Evolutionary conservation across 2,888 invertebrate genomes (phyloP).

Genomic region (Frankliniella intonsa): DNA sequence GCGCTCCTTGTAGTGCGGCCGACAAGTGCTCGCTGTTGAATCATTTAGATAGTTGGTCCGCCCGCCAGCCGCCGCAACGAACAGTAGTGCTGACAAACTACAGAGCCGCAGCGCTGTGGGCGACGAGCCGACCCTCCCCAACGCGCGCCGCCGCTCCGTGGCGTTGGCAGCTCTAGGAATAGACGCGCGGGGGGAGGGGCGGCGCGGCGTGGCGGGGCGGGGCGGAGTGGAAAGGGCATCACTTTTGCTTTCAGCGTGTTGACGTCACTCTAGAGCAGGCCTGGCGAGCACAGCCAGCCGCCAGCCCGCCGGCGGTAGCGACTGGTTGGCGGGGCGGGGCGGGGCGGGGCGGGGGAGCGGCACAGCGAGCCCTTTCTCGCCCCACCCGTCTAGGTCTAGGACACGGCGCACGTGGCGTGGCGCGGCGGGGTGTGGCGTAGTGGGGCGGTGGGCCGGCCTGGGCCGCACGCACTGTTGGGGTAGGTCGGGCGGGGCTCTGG

Average conservation of each 20-base stretch:
- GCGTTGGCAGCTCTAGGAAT: neutral
- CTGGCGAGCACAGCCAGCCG: neutral
- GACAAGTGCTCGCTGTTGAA: too few relatives aligned
- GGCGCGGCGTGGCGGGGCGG: neutral
- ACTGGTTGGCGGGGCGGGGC: neutral
- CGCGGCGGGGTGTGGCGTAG: neutral
- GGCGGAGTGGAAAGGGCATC: neutral
- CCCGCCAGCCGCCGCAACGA: too few relatives aligned
- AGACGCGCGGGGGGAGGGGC: neutral
- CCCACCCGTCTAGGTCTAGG: constrained; percentile 8
- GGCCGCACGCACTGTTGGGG: neutral
- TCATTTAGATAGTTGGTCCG: too few relatives aligned
- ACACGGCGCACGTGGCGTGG: neutral
- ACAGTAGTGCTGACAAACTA: too few relatives aligned
- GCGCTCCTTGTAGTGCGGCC: too few relatives aligned
- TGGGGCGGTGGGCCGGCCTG: neutral
- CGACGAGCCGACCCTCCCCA: neutral
- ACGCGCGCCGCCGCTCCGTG: neutral
- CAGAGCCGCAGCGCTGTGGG: too few relatives aligned
- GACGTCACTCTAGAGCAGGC: neutral
- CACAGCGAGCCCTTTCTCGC: neutral
- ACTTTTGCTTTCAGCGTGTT: constrained; percentile 2
- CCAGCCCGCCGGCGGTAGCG: neutral
- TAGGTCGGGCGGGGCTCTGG: neutral
- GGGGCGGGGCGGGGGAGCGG: neutral